phyloP scores from a whole-genome alignment of 2,113 vertebrate genomes.

The Cryptomyrus ogoouensis region DNA sequence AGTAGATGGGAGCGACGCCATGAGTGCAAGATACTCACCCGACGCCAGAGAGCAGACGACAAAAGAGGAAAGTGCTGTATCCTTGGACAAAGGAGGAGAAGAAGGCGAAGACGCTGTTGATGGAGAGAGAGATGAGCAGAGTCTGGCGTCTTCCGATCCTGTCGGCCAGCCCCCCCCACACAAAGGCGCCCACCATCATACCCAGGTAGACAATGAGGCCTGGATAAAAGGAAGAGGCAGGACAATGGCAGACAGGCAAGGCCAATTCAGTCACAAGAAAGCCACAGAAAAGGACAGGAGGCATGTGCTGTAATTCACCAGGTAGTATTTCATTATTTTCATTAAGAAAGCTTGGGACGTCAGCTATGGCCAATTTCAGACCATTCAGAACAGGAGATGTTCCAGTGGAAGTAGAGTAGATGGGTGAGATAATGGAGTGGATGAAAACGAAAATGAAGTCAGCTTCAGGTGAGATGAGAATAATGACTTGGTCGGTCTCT shows the following conservation, averaged over 20 bases:
- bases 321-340: neutral
- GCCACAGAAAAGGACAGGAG: neutral
- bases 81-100: conserved; percentile 98
- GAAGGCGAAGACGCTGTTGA: conserved; percentile 96
- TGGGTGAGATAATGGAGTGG: neutral
- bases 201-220: conserved; percentile 89
- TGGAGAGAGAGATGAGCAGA: conserved; percentile 92
- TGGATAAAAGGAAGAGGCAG: conserved; percentile 37
- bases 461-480: neutral
- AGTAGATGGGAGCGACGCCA: neutral
- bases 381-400: neutral
- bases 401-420: neutral
- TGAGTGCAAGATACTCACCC: conserved; percentile 66
- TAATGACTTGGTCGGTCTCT: neutral
- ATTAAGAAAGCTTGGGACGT: neutral
- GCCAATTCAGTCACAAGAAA: neutral
- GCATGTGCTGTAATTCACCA: neutral
- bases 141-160: conserved; percentile 88
- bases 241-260: neutral
- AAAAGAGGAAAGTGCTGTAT: conserved; percentile 92
- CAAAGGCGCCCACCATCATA: conserved; percentile 96
- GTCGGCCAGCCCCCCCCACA: conserved; percentile 93
- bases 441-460: neutral
- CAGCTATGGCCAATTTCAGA: neutral
- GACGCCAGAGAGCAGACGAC: conserved; percentile 86